A percentile compares a stretch with the other conserved stretches of the same genome.
phyloP scores from a whole-genome alignment of 2,797 vertebrate species.

The Ceryle rudis region DNA sequence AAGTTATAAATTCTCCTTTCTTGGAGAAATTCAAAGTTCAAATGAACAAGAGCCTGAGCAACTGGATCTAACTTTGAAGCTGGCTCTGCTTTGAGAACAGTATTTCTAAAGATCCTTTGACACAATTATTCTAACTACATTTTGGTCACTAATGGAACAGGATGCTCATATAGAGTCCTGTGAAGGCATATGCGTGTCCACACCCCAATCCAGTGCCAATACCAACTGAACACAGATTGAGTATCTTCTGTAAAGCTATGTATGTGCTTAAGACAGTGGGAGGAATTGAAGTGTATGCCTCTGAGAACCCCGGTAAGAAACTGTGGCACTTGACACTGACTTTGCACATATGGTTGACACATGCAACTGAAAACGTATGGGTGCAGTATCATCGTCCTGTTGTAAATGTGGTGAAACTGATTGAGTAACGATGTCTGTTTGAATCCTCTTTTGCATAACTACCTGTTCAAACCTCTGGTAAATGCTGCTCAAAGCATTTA shows the following conservation, averaged over 20 bases:
- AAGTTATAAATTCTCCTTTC: not conserved
- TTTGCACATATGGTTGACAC: not conserved
- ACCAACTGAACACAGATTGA: not conserved
- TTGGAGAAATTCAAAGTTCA: not conserved
- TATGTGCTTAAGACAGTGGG: not conserved
- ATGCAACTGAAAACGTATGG: not conserved
- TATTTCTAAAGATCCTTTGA: not conserved
- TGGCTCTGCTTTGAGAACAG: not conserved
- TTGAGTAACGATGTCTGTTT: not conserved
- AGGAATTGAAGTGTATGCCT: not conserved
- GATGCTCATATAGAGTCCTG: not conserved
- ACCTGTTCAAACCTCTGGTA: not conserved
- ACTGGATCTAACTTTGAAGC: not conserved
- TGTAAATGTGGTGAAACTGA: not conserved
- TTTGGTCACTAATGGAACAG: not conserved
- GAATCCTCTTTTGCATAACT: not conserved
- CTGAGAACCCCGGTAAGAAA: not conserved
- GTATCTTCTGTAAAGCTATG: not conserved
- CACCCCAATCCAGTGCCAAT: not conserved
- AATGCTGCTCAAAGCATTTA: not conserved
- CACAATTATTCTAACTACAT: not conserved
- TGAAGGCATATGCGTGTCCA: not conserved
- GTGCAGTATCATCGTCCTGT: not conserved
- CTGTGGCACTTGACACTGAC: not conserved
- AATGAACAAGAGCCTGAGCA: not conserved